phyloP scores from a whole-genome alignment of 2,888 invertebrate genomes.

The Eumacrocentrus americanus region DNA sequence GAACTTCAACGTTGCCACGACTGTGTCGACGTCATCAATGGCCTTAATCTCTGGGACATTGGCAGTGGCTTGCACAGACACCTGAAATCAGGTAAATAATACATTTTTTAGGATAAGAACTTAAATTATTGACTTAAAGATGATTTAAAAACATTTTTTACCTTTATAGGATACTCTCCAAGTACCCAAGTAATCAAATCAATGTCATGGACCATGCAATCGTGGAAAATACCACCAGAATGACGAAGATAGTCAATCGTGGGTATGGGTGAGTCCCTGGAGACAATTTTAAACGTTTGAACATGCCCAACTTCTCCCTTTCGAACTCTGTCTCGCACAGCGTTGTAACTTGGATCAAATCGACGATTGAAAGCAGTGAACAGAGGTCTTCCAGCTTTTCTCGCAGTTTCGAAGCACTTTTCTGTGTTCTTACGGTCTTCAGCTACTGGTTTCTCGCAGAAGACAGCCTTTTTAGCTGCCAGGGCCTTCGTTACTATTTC shows the following conservation, averaged over 20 bases:
- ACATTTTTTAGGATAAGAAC: not conserved
- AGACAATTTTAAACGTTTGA: conserved; percentile 69
- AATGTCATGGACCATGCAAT: conserved; percentile 74
- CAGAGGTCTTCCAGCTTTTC: conserved; percentile 64
- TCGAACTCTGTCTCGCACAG: conserved; percentile 63
- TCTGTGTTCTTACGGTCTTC: conserved; percentile 64
- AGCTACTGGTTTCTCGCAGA: conserved; percentile 75
- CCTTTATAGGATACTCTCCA: conserved; percentile 68
- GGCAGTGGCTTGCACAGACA: conserved; percentile 54
- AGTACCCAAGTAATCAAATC: conserved; percentile 71
- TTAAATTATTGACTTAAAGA: not conserved
- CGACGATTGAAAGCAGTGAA: conserved; percentile 73
- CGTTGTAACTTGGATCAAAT: conserved; percentile 69
- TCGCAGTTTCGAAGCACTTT: conserved; percentile 68
- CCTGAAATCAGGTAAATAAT: conserved; percentile 40
- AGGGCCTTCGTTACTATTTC: conserved; percentile 65
- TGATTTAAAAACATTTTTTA: conserved; percentile 62
- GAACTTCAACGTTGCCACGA: conserved; percentile 68
- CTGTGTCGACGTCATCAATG: conserved; percentile 70
- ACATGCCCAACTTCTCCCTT: conserved; percentile 69
- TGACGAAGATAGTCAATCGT: conserved; percentile 67
- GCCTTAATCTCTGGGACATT: conserved; percentile 68
- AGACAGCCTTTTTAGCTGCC: conserved; percentile 68
- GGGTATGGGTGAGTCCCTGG: conserved; percentile 72
- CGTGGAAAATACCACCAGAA: conserved; percentile 74